Base-by-base conservation (phyloP, 2,797 vertebrate genomes). In the Epinephelus malabaricus region DNA sequence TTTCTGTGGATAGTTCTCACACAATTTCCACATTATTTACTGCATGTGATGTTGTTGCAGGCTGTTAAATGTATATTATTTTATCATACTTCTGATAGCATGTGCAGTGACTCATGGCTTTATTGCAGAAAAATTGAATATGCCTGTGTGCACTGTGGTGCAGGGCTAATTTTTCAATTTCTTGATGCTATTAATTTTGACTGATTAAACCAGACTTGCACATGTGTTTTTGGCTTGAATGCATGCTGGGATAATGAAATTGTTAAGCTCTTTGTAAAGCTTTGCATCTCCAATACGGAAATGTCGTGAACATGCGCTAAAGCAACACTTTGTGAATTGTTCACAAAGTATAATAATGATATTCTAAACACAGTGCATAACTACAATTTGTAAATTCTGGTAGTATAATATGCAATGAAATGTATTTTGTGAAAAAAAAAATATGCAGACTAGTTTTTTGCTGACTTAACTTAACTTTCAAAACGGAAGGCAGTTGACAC, bases 401-500 rank as follows among this genome's bases (percentile, higher is more conserved):
- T 53, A 3, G 30, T 47, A 3, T 34, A 2, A 1, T 40, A 3
- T 9, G 27, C 43, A 3, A 7, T 27, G 0, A 2, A 0, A 2
- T 49, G 13, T 7, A 25, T 47, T 34, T 62, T 1, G 10, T 67
- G 17, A 50, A 70, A 65, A 68, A 46, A 11, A 51, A 34, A 46
- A 11, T 23, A 18, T 12, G 38, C 62, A 72, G 34, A 66, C 25
- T 18, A 77, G 18, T 76, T 72, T 4, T 53, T 19, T 19, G 17
- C 40, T 69, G 23, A 61, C 3, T 76, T 23, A 69, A 38, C 76
- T 91, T 85, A 69, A 43, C 78, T 91, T 85, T 88, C 82, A 80
- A 34, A 86, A 77, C 82, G 86, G 88, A 91, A 92, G 67, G 46
- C 38, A 76, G 54, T 51, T 56, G 17, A 71, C 49, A 74, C 43